phyloP scores from a whole-genome alignment of 2,888 invertebrate genomes.

The Rhagonycha fulva region DNA sequence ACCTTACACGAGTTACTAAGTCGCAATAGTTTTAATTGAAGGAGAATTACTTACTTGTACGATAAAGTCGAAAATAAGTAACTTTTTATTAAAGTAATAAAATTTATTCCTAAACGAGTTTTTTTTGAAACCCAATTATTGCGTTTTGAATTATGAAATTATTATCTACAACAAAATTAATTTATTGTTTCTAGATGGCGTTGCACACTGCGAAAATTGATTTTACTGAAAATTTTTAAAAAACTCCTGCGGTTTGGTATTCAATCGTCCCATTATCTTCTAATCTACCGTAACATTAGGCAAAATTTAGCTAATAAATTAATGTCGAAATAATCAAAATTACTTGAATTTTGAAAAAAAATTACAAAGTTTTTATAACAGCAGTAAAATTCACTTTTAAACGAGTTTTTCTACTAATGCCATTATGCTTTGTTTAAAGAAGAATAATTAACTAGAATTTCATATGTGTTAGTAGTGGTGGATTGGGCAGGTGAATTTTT shows the following conservation, averaged over 20 bases:
- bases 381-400: not conserved
- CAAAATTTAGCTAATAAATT: not conserved
- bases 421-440: not conserved
- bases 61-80: too few relatives aligned
- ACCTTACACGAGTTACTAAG: constrained; percentile 31
- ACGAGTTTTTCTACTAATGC: not conserved
- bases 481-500: constrained; percentile 25
- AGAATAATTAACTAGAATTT: constrained; percentile 4
- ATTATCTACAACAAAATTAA: too few relatives aligned
- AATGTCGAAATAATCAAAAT: not conserved
- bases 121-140: too few relatives aligned
- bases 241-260: not conserved
- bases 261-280: not conserved
- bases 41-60: too few relatives aligned
- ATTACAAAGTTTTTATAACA: not conserved
- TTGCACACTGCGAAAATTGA: too few relatives aligned
- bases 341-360: constrained; percentile 4
- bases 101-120: too few relatives aligned
- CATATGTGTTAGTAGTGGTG: constrained; percentile 14
- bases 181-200: too few relatives aligned
- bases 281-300: not conserved
- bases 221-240: not conserved
- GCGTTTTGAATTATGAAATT: too few relatives aligned
- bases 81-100: too few relatives aligned
- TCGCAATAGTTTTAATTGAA: too few relatives aligned